Percentiles rank a stretch among this genome's conserved stretches.
Evolutionary conservation across 2,797 vertebrate genomes (phyloP).

Genomic region (Schizopygopsis malacanthus): DNA sequence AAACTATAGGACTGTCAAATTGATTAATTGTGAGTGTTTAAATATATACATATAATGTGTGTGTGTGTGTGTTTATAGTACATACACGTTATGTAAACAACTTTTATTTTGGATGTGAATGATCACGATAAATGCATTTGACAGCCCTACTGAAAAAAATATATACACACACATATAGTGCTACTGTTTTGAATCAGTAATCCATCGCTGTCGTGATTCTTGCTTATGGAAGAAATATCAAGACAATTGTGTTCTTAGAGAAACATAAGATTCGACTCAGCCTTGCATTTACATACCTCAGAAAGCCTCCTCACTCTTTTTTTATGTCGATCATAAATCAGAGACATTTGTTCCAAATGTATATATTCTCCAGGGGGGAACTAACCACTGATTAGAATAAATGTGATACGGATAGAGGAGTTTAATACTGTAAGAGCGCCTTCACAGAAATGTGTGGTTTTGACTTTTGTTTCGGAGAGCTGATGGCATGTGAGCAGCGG

Average conservation of each 20-base stretch:
- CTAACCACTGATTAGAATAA: constrained; percentile 39
- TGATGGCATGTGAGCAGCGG: background rate
- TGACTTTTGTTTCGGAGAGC: background rate
- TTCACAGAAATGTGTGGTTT: background rate
- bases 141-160: too few species aligned
- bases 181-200: background rate
- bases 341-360: constrained; percentile 7
- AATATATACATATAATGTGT: too few species aligned
- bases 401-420: constrained; percentile 6
- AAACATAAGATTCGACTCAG: constrained; percentile 2
- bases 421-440: constrained; percentile 14
- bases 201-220: background rate
- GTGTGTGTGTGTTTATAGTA: background rate
- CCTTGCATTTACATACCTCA: background rate
- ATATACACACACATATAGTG: background rate
- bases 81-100: background rate
- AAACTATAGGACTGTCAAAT: background rate
- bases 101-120: too few species aligned
- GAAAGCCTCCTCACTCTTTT: constrained; percentile 4
- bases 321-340: constrained; percentile 38
- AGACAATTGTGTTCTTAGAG: background rate
- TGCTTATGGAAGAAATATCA: background rate
- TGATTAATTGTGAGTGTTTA: too few species aligned
- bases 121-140: too few species aligned
- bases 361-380: constrained; percentile 26